Percentiles rank a stretch among this genome's conserved stretches.
These are phyloP conservation scores for Anser cygnoides DNA, from an alignment of 2,113 vertebrate species.

Conservation along the genomic window DNA sequence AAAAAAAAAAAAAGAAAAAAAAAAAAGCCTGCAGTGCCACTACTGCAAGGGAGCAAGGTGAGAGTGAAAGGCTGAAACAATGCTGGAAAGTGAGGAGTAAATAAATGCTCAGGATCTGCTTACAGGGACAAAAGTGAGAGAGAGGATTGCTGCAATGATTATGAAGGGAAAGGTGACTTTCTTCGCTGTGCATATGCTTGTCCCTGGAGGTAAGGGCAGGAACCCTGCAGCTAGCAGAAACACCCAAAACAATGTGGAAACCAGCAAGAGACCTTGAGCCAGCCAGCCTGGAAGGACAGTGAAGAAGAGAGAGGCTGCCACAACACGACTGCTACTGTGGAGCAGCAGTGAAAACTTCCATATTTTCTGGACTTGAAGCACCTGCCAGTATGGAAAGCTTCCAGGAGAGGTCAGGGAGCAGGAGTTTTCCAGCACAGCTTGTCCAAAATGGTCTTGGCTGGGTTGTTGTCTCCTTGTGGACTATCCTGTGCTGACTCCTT, in stretches of 20 bases:
- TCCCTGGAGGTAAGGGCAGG: neutral
- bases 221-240: neutral
- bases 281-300: neutral
- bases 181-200: accelerated
- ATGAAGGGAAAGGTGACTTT: neutral
- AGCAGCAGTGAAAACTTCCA: neutral
- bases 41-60: neutral
- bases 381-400: neutral
- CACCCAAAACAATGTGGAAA: neutral
- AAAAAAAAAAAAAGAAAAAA: neutral
- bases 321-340: neutral
- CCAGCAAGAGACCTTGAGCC: neutral
- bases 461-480: neutral
- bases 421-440: neutral
- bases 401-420: neutral
- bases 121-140: neutral
- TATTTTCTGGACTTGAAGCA: neutral
- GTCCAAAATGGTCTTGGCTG: neutral
- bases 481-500: neutral
- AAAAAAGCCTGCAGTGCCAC: neutral
- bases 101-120: neutral
- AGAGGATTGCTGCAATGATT: neutral
- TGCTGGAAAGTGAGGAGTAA: neutral
- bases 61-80: neutral
- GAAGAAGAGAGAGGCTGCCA: neutral